phyloP scores from a whole-genome alignment of 1,140 invertebrate genomes.

The Globodera rostochiensis region DNA sequence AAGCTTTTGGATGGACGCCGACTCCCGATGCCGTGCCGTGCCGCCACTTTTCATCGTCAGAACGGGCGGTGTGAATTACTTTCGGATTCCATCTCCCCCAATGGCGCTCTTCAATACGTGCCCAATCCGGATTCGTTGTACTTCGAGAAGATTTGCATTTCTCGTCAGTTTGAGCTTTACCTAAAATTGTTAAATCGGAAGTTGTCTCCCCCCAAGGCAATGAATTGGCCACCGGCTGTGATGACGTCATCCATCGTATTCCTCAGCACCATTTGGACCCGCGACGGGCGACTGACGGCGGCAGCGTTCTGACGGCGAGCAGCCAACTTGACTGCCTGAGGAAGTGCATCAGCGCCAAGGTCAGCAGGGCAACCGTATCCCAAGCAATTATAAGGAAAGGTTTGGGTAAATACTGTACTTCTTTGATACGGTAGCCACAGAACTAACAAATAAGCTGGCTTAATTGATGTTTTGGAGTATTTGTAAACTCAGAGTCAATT shows the following conservation, averaged over 20 bases:
- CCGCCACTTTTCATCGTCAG: constrained; percentile 41
- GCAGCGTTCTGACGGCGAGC: constrained; percentile 47
- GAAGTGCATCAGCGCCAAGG: constrained; percentile 38
- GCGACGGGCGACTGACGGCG: constrained; percentile 32
- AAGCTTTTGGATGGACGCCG: constrained; percentile 44
- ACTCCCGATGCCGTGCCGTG: constrained; percentile 38
- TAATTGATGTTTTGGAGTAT: not conserved
- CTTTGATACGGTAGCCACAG: not conserved
- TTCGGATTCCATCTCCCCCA: constrained; percentile 46
- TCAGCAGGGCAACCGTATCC: constrained; percentile 8
- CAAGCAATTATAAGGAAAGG: too few relatives aligned
- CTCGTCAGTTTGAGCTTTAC: constrained; percentile 26
- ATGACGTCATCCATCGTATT: constrained; percentile 50
- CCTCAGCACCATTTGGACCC: constrained; percentile 46
- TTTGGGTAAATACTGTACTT: too few relatives aligned
- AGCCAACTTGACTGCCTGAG: constrained; percentile 46
- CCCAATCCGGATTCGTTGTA: constrained; percentile 47
- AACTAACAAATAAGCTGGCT: not conserved
- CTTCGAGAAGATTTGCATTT: constrained; percentile 52
- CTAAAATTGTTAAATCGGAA: not conserved
- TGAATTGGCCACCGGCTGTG: constrained; percentile 39
- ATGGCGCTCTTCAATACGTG: constrained; percentile 45
- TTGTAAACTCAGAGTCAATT: constrained; percentile 29
- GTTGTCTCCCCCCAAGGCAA: constrained; percentile 9
- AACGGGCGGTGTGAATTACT: constrained; percentile 46